These are phyloP conservation scores for Poeciliopsis turrubarensis DNA, from an alignment of 2,113 vertebrate species.

Conservation along the genomic window DNA sequence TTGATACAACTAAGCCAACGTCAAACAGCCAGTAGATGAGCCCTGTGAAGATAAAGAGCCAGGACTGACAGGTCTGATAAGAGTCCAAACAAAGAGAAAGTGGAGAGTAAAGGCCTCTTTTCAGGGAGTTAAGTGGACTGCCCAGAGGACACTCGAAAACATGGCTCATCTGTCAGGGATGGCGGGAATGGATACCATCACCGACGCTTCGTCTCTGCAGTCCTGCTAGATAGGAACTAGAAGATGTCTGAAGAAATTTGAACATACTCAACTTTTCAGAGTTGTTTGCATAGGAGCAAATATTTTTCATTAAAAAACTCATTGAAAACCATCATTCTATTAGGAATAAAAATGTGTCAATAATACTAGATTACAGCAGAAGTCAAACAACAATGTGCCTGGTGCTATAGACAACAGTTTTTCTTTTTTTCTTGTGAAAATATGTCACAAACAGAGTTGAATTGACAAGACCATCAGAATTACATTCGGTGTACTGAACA, in stretches of 20 bases:
- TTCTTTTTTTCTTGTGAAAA: too few relatives aligned
- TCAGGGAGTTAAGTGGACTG: constrained; percentile 74
- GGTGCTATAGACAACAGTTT: too few relatives aligned
- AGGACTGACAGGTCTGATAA: constrained; percentile 73
- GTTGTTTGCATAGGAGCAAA: too few relatives aligned
- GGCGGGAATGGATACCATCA: constrained; percentile 66
- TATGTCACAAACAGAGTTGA: too few relatives aligned
- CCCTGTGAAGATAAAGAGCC: constrained; percentile 71
- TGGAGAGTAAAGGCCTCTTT: constrained; percentile 78
- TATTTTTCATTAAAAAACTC: too few relatives aligned
- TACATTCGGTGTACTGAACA: too few relatives aligned
- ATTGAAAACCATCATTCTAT: too few relatives aligned
- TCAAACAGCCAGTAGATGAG: constrained; percentile 71
- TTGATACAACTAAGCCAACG: constrained; percentile 75
- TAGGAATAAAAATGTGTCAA: too few relatives aligned
- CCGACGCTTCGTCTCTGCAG: constrained; percentile 32
- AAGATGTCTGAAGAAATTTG: constrained; percentile 16
- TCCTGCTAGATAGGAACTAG: constrained; percentile 48
- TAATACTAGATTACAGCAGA: too few relatives aligned
- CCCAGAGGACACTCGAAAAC: constrained; percentile 69
- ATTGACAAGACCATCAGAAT: too few relatives aligned
- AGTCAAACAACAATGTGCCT: too few relatives aligned
- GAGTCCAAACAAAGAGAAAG: constrained; percentile 79
- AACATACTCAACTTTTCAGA: too few relatives aligned
- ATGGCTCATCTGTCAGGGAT: constrained; percentile 72